Evolutionary conservation across 2,797 vertebrate genomes (phyloP).

Genomic region (Enteromius paludinosus): DNA sequence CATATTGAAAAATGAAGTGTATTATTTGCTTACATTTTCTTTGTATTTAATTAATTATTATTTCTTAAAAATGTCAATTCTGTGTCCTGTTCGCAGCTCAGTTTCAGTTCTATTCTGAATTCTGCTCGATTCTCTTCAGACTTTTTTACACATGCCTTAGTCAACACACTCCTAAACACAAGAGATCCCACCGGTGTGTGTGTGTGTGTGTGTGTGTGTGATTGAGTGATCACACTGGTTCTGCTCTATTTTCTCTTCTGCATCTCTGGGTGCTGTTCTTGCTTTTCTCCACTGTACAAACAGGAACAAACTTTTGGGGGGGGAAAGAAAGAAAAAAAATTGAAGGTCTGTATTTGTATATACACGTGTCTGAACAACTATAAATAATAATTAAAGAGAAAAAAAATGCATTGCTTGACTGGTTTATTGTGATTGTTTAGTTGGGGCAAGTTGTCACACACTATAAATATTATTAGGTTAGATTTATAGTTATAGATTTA

Average conservation of each 20-base stretch:
- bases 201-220: conserved; percentile 36
- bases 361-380: conserved; percentile 98
- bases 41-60: neutral
- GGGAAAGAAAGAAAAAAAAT: conserved; percentile 77
- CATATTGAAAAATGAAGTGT: neutral
- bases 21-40: neutral
- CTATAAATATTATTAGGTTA: neutral
- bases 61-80: neutral
- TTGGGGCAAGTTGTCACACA: conserved; percentile 13
- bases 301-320: conserved; percentile 69
- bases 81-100: neutral
- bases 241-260: conserved; percentile 65
- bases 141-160: neutral
- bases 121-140: neutral
- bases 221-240: conserved; percentile 54
- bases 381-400: conserved; percentile 87
- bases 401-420: conserved; percentile 84
- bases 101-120: neutral
- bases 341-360: conserved; percentile 97
- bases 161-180: neutral
- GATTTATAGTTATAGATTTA: neutral
- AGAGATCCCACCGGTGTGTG: neutral
- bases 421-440: conserved; percentile 60
- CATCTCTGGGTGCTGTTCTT: conserved; percentile 89
- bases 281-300: conserved; percentile 95